Conservation (phyloP, 2,797 vertebrate genomes). For the Lepus townsendii region DNA sequence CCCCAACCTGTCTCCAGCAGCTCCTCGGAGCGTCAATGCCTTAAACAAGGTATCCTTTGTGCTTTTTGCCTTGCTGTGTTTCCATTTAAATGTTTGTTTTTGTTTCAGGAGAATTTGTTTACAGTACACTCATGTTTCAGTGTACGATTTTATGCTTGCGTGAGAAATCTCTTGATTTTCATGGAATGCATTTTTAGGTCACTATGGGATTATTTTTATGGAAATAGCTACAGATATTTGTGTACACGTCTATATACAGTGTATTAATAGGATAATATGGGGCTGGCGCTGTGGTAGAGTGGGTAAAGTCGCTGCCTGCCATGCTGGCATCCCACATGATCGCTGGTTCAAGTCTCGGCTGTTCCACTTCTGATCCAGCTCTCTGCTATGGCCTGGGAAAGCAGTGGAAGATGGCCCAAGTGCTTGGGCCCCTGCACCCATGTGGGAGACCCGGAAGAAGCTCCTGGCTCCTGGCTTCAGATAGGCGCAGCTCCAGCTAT, state of each 20-base stretch:
- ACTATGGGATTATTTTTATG: background rate
- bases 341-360: no score
- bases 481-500: no score
- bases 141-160: background rate
- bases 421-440: no score
- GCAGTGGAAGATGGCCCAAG: no score
- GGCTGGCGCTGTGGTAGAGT: no score
- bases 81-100: constrained; percentile 1
- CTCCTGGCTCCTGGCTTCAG: no score
- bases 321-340: no score
- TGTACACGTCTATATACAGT: background rate
- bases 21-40: accelerated
- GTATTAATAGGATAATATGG: background rate
- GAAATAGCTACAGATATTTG: background rate
- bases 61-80: background rate
- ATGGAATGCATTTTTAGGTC: background rate
- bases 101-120: background rate
- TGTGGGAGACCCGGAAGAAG: no score
- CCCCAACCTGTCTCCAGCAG: background rate
- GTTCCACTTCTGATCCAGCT: no score
- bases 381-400: no score
- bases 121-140: background rate
- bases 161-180: constrained; percentile 48
- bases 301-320: no score
- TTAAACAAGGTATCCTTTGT: background rate